Base-by-base conservation (phyloP, 2,113 vertebrate genomes). In the Labeo catla region DNA sequence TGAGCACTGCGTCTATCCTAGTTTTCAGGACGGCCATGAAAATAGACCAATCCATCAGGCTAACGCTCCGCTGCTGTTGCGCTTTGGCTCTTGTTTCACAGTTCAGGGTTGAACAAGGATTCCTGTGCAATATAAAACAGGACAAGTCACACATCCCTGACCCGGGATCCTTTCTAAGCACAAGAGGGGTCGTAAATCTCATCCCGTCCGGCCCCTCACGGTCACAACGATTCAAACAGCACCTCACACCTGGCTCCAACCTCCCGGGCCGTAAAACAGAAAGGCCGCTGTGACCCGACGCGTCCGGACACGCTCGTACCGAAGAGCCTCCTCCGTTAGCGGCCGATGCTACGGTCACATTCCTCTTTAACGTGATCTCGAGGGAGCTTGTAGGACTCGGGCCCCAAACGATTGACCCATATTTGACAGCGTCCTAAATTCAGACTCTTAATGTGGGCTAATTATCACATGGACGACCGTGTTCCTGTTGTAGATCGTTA, bases 181-280 rank as follows among this genome's bases (percentile, higher is more conserved):
- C 89, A 90, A 94, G 84, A 90, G 93, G 92, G 91, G 87, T 91
- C 91, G 89, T 93, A 95, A 95, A 94, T 93, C 92, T 89, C 86
- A 86, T 63, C 79, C 93, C 91, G 85, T 88, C 88, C 88, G 89
- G 6, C 76, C 39, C 83, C 81, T 94, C 89, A 92, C 88, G 92
- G 91, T 87, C 91, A 89, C 93, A 93, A 91, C 54, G 92, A 94
- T 91, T 93, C 92, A 90, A 95, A 92, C 93, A 91, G 91, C 91
- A 93, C 90, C 94, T 95, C 93, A 95, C 95, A 96, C 95, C 95
- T 95, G 95, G 94, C 93, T 91, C 90, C 90, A 91, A 91, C 91
- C 92, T 95, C 91, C 85, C 84, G 86, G 36, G 88, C 90, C 90
- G 84, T 94, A 93, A 95, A 93, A 92, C 87, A 76, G 86, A 83